These are phyloP conservation scores for Glaucomys volans DNA, from an alignment of 2,113 vertebrate genomes.

Conservation along the genomic window DNA sequence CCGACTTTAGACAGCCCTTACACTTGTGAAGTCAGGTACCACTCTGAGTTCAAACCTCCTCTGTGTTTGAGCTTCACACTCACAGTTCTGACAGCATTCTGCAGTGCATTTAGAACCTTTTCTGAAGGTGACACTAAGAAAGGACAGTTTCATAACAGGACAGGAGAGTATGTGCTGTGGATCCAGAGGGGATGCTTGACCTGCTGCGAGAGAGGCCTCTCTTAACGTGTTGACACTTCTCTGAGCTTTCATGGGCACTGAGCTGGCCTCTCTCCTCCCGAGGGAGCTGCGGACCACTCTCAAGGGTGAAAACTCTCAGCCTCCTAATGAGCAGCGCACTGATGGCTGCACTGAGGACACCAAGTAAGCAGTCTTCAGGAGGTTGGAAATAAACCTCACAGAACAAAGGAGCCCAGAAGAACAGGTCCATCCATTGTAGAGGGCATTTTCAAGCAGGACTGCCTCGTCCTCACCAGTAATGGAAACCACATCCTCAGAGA, in stretches of 20 bases:
- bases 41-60: slow-evolving; percentile 16
- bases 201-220: not conserved
- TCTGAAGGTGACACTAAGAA: not conserved
- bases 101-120: not conserved
- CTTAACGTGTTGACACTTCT: not conserved
- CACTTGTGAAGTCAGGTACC: slow-evolving; percentile 59
- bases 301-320: not conserved
- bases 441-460: not conserved
- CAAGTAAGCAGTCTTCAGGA: not conserved
- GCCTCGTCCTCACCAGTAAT: not conserved
- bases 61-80: not conserved
- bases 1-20: not conserved
- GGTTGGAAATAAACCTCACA: not conserved
- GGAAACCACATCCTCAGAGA: not conserved
- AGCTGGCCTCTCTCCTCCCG: not conserved
- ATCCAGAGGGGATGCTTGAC: not conserved
- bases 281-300: not conserved
- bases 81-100: not conserved
- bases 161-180: not conserved
- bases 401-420: not conserved
- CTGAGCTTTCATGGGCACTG: not conserved
- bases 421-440: not conserved
- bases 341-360: not conserved
- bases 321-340: not conserved
- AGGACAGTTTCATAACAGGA: not conserved